Evolutionary conservation across 2,113 vertebrate species (phyloP).

Genomic region (Stigmatopora nigra): DNA sequence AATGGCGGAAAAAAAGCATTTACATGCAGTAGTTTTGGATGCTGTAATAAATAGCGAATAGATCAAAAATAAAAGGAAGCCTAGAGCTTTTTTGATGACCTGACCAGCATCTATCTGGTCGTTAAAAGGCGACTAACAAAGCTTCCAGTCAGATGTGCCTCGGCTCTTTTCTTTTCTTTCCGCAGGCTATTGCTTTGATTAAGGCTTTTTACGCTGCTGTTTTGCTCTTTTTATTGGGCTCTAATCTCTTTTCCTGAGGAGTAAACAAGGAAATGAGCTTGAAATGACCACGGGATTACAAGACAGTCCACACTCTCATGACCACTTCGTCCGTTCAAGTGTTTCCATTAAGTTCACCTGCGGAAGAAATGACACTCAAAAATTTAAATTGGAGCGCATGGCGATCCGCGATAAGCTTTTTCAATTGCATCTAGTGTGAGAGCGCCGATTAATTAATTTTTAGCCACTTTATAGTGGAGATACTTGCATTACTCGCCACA

Average conservation of each 20-base stretch:
- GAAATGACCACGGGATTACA: conserved; percentile 7
- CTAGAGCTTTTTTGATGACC: conserved; percentile 11
- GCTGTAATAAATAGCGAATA: neutral
- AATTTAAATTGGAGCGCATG: conserved; percentile 44
- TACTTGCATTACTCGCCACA: conserved; percentile 25
- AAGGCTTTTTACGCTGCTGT: conserved; percentile 7
- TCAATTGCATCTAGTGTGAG: conserved; percentile 30
- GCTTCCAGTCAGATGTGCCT: conserved; percentile 1
- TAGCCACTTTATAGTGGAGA: conserved; percentile 25
- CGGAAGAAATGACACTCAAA: conserved; percentile 55
- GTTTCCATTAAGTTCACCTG: conserved; percentile 37
- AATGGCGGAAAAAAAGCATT: neutral
- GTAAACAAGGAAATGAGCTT: neutral
- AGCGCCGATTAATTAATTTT: conserved; percentile 39
- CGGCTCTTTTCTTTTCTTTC: conserved; percentile 22
- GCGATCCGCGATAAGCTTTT: conserved; percentile 30
- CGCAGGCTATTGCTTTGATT: conserved; percentile 30
- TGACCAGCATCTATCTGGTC: conserved; percentile 5
- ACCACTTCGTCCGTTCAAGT: neutral
- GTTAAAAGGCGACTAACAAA: conserved; percentile 22
- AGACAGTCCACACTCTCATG: neutral
- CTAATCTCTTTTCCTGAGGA: conserved; percentile 7
- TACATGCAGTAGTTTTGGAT: neutral
- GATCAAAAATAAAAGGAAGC: conserved; percentile 5
- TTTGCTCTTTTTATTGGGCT: conserved; percentile 7